Evolutionary conservation across 2,888 invertebrate genomes (phyloP), one percentile per base, ranked within the genome.

Genomic region (Matsumyia berberina): DNA sequence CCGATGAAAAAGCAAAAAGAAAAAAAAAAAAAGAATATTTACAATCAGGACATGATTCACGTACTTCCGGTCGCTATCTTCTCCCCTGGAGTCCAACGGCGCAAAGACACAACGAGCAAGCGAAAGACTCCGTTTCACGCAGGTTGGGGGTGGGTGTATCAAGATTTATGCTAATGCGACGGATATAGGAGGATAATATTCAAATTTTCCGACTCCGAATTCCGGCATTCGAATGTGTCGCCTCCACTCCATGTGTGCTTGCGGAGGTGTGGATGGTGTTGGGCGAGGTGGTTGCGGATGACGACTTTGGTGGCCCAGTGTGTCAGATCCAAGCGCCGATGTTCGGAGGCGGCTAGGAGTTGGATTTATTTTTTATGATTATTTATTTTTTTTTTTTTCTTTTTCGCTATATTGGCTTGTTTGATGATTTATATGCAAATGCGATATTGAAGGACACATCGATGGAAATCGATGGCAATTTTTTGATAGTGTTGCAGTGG

Each of bases 351-450:
- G 37, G 19, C 35, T 49, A 62, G 78, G 73, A 51, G 44, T 78
- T 55, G 67, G 58, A 79, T 80, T 49, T 53, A 72, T 60, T 62
- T 80, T 80, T 80, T 85, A 80, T 79, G 79, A 76, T 85, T n/a
- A n/a, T n/a, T n/a, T 85, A 70, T 64, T 44, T 49, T 72, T 58
- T 31, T 46, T 74, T 49, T 53, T 46, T 74, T 55, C 12, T 78
- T 73, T 33, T 58, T 60, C 29, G 57, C 15, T 74, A 73, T 85
- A 85, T 85, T 85, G 79, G 85, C 85, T 85, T 85, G 85, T 85
- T 85, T 79, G 85, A 66, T 85, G 85, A 85, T 85, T 85, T 85
- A 85, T 85, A 85, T 85, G 85, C 85, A 85, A 85, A 85, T 85
- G 74, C 49, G 80, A 76, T 85, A 70, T 79, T 85, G 85, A 85